A percentile compares a stretch with the other conserved stretches of the same genome.
Conservation (phyloP, 2,888 invertebrate species). For the Folsomia candida region DNA sequence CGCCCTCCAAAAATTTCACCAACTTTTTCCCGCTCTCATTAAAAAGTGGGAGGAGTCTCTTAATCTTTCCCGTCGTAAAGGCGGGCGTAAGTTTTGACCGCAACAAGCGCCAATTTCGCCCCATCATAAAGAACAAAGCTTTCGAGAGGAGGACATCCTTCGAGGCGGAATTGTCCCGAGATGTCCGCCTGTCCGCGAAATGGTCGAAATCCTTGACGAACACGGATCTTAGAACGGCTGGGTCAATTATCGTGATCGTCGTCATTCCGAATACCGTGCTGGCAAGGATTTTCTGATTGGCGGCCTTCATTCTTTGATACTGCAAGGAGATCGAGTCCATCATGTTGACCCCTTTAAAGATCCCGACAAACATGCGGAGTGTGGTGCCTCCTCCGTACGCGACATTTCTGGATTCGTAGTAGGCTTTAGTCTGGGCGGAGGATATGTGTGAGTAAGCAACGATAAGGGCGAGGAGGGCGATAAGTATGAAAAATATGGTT, state of each 20-base stretch:
- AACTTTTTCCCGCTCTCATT: not conserved
- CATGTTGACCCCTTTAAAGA: too few species aligned
- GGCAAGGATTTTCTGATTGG: too few species aligned
- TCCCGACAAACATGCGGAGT: too few species aligned
- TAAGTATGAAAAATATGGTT: too few species aligned
- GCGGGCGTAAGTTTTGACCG: not conserved
- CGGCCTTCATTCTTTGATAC: too few species aligned
- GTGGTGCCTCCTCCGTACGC: too few species aligned
- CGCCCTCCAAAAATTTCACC: not conserved
- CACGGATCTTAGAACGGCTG: not conserved
- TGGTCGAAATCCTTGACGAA: not conserved
- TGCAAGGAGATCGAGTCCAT: too few species aligned
- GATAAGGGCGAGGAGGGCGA: not conserved
- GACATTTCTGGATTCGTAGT: too few species aligned
- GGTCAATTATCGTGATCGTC: not conserved
- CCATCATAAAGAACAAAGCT: not conserved
- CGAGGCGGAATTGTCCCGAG: not conserved
- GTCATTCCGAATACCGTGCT: not conserved
- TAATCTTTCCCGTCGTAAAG: not conserved
- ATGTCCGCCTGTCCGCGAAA: not conserved
- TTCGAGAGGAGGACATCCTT: not conserved
- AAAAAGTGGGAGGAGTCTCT: not conserved
- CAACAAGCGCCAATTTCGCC: not conserved
- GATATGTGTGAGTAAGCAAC: not conserved
- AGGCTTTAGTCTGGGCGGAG: too few species aligned